phyloP scores from a whole-genome alignment of 2,797 vertebrate species.

The Columba guinea region DNA sequence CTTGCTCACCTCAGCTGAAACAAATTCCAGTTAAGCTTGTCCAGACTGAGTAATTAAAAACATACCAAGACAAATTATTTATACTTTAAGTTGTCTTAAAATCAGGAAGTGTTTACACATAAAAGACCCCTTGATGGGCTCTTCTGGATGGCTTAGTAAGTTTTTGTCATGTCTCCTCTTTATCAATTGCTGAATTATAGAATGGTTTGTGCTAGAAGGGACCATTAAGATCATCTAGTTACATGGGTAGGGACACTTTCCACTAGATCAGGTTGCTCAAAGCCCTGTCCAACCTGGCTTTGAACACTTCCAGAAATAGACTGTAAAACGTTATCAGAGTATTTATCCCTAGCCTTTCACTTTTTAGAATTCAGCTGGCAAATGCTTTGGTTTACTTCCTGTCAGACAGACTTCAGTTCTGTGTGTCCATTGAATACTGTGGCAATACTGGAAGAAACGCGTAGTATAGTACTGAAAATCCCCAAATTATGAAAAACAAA shows the following conservation, averaged over 20 bases:
- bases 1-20: conserved; percentile 1
- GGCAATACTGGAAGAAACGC: background rate
- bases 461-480: background rate
- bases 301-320: background rate
- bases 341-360: background rate
- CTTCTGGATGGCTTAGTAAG: background rate
- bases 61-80: conserved; percentile 1
- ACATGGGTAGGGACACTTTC: too few relatives aligned
- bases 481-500: background rate
- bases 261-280: too few relatives aligned
- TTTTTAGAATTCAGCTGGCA: background rate
- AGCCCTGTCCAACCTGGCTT: too few relatives aligned
- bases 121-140: background rate
- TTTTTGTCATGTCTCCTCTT: background rate
- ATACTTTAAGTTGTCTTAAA: background rate
- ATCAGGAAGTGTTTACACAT: background rate
- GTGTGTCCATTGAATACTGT: background rate
- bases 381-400: background rate
- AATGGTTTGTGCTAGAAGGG: too few relatives aligned
- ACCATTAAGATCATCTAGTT: too few relatives aligned
- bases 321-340: background rate
- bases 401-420: background rate
- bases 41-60: conserved; percentile 28
- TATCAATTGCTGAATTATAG: background rate
- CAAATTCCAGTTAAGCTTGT: background rate